Evolutionary conservation across 2,113 vertebrate genomes (phyloP).

Genomic region (Neotoma lepida): DNA sequence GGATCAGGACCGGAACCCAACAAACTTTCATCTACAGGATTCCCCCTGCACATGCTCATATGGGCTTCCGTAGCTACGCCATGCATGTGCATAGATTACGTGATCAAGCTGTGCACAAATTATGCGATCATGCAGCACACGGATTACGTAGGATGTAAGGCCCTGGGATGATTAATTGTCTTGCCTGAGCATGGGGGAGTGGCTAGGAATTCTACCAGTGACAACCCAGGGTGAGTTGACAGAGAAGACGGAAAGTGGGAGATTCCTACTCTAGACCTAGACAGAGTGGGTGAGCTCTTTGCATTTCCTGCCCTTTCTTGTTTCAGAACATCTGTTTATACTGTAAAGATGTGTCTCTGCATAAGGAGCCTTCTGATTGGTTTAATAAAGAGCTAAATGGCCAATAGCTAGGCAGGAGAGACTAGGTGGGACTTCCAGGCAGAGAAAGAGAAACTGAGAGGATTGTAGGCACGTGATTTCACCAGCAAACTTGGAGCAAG

Average conservation of each 20-base stretch:
- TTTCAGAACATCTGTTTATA: neutral
- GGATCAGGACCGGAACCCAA: too few species aligned
- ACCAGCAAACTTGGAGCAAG: neutral
- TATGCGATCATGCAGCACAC: too few species aligned
- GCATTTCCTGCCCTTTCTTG: neutral
- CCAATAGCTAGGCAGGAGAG: neutral
- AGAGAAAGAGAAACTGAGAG: neutral
- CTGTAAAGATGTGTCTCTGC: neutral
- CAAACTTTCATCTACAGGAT: too few species aligned
- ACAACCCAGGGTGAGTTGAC: neutral
- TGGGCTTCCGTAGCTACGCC: too few species aligned
- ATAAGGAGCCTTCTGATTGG: neutral
- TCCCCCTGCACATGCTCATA: too few species aligned
- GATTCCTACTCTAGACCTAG: neutral
- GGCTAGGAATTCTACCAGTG: too few species aligned
- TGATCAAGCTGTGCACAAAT: too few species aligned
- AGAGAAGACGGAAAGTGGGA: neutral
- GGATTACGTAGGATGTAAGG: too few species aligned
- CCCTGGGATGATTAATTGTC: too few species aligned
- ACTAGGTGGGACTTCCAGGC: neutral
- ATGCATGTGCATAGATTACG: too few species aligned
- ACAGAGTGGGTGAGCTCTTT: neutral
- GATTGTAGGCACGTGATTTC: neutral
- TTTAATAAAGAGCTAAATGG: neutral
- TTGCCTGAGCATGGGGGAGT: too few species aligned